Conservation (phyloP, 2,797 vertebrate genomes). For the Hydrolagus colliei region DNA sequence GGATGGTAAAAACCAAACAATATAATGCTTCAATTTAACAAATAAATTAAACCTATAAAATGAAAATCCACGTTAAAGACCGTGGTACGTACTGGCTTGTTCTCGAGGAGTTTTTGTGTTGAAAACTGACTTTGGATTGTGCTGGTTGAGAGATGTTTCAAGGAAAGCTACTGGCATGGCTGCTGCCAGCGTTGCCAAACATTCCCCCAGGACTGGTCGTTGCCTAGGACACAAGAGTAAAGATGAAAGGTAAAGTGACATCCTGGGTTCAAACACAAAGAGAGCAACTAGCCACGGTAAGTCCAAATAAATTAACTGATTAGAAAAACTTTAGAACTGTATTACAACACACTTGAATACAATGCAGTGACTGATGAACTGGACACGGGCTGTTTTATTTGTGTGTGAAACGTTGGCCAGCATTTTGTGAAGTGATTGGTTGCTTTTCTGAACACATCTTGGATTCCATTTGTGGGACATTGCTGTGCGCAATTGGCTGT, state of each 20-base stretch:
- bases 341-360: too few species aligned
- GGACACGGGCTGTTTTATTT: too few species aligned
- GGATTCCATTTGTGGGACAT: too few species aligned
- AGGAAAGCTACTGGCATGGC: conserved; percentile 94
- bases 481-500: too few species aligned
- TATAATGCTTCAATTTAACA: too few species aligned
- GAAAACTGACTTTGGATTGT: conserved; percentile 88
- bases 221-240: conserved; percentile 60
- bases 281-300: not conserved
- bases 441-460: too few species aligned
- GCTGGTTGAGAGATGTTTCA: conserved; percentile 83
- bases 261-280: not conserved
- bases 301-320: not conserved
- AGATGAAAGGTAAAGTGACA: not conserved
- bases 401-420: too few species aligned
- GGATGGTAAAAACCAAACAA: too few species aligned
- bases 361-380: too few species aligned
- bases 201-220: conserved; percentile 89
- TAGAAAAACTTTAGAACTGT: too few species aligned
- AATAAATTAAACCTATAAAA: too few species aligned
- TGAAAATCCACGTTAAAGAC: not conserved
- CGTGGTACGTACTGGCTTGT: conserved; percentile 73
- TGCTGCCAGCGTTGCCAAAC: conserved; percentile 87
- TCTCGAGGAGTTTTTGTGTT: conserved; percentile 86
- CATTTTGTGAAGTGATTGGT: too few species aligned